Base-by-base conservation (phyloP, 2,113 vertebrate genomes). In the Hyla sarda region DNA sequence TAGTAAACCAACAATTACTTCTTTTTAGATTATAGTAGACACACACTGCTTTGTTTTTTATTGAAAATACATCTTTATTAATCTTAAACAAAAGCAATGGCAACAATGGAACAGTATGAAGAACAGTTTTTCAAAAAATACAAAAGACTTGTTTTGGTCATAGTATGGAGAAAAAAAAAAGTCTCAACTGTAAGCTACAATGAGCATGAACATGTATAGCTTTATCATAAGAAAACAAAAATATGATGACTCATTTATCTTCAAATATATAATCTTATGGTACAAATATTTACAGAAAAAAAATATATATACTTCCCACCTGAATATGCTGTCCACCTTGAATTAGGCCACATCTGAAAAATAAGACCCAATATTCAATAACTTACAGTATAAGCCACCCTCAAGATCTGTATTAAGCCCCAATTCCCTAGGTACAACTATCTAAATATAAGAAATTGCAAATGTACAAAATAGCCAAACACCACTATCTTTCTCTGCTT, bases 331-430 rank as follows among this genome's bases (percentile, higher is more conserved):
- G 89, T 90, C 93, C 94, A 88, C 81, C 90, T 88, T 89, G 90
- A 89, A 94, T 85, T 91, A 89, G 89, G 87, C 93, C 34, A 87
- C 87, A 94, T 95, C 95, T 96, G 95, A 82, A 94, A 94, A 93
- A 97, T 88, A 96, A 96, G 95, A 78, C 74, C 89, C 90, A 89
- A 87, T 92, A 92, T 85, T 89, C 94, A 95, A 91, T 88, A 19
- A 93, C 9, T 89, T 91, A 94, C 90, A 92, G 89, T 93, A 54
- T 91, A 94, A 92, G 89, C 91, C 91, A 87, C 92, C 50, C 10
- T 5, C 13, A 78, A 48, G 0, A 41, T 48, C 19, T 50, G 7
- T 48, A 47, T 25, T 32, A 25, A 34, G n/a, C 21, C 30, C 3
- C 45, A 13, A 6, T 16, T 5, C 9, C 41, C 72, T 45, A 37